Conservation (phyloP, 2,888 invertebrate species). For the Eurois occulta region DNA sequence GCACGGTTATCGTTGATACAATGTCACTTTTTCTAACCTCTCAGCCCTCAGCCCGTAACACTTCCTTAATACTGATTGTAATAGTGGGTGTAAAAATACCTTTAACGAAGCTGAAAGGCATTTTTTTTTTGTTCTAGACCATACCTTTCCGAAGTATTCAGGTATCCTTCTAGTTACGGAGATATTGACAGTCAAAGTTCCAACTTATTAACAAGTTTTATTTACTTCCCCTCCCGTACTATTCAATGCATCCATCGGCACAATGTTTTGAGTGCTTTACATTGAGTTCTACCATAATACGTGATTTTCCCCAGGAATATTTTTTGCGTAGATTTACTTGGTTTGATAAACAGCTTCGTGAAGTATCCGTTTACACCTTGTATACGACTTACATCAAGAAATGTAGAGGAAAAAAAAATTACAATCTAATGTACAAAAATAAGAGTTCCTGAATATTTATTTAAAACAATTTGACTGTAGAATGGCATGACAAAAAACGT, state of each 20-base stretch:
- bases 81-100: no score
- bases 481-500: slow-evolving; percentile 75
- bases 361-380: background rate
- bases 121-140: background rate
- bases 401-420: background rate
- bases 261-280: background rate
- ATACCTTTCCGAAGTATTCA: background rate
- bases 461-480: slow-evolving; percentile 53
- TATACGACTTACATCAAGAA: background rate
- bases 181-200: no score
- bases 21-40: background rate
- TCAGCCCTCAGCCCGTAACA: background rate
- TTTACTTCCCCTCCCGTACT: background rate
- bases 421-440: slow-evolving; percentile 2
- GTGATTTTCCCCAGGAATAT: background rate
- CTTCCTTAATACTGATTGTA: background rate
- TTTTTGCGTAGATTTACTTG: no score
- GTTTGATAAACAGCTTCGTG: background rate
- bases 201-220: no score
- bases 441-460: slow-evolving; percentile 47
- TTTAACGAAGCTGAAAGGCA: background rate
- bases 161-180: background rate
- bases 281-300: background rate
- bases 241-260: background rate
- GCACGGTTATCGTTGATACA: background rate